Evolutionary conservation across 1,140 invertebrate species (phyloP), one percentile per base, ranked within the genome.

Genomic region (Nephotettix cincticeps): DNA sequence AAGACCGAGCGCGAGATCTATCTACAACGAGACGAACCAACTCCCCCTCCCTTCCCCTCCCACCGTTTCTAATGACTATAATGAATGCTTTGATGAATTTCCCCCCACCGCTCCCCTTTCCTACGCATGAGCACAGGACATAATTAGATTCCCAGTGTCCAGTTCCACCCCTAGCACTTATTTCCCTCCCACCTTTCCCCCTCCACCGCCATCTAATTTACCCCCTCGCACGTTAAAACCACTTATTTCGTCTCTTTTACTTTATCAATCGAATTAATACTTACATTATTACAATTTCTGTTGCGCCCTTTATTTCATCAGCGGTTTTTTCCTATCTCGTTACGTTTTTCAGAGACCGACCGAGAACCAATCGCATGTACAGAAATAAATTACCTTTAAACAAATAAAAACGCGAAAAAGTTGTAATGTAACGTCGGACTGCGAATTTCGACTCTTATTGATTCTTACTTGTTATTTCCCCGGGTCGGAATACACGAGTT

Each of bases 41-140:
- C 64, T 43, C 36, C 40, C 64, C 40, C 64, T 67, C 64, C 23
- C 64, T 43, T 21, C 36, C 4, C 63, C 63, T 11, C 63, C 64
- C 64, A 17, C 40, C 32, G 40, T 67, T 67, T 43, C 64, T 67
- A 67, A 67, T 67, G 64, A 67, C 32, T 67, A 67, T 67, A 67
- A 67, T 67, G 64, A 67, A 67, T 67, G 64, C 64, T 67, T 67
- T 67, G 64, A 67, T 67, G 64, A 67, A 67, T 67, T n/a, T 45
- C 64, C 32, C 63, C 64, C 64, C 32, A 1, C 32, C 30, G 13
- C 14, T 25, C 29, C 63, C 29, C 63, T 65, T 43, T 65, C 19
- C 9, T 67, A 67, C 64, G 64, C 64, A 67, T 67, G 64, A 43
- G 64, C 64, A 67, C 64, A 67, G 40, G 32, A 40, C 64, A 43